Percentiles rank a stretch among this genome's conserved stretches.
These are phyloP conservation scores for Heterotis niloticus DNA, from an alignment of 2,113 vertebrate species.

Conservation along the genomic window DNA sequence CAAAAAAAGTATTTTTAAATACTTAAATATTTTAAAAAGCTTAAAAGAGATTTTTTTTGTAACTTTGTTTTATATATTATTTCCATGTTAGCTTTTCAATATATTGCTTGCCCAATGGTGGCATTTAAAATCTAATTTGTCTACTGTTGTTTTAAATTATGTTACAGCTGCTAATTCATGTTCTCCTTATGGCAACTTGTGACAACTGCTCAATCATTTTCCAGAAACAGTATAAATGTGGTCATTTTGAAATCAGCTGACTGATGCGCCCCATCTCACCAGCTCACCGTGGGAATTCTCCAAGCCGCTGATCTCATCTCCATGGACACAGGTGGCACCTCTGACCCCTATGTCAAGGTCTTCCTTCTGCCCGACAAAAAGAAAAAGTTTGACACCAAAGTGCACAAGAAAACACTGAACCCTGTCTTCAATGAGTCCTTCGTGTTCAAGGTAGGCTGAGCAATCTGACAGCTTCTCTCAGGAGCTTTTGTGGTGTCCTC, in stretches of 20 bases:
- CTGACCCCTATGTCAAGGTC: conserved; percentile 93
- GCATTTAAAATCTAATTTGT: too few species aligned
- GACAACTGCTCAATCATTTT: too few species aligned
- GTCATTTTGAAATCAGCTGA: background rate
- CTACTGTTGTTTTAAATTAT: too few species aligned
- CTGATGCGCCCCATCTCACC: conserved; percentile 20
- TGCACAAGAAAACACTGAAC: conserved; percentile 95
- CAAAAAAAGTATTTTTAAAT: too few species aligned
- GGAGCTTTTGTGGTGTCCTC: background rate
- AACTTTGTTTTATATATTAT: too few species aligned
- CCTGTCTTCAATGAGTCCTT: conserved; percentile 95
- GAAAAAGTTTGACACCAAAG: conserved; percentile 95
- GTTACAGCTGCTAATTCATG: too few species aligned
- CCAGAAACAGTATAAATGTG: background rate
- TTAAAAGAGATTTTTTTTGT: too few species aligned
- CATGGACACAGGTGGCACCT: conserved; percentile 92
- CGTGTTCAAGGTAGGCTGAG: conserved; percentile 79
- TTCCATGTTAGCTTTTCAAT: too few species aligned
- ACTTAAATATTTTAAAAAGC: too few species aligned
- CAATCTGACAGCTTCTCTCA: background rate
- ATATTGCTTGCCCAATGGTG: too few species aligned
- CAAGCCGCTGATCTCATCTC: conserved; percentile 92
- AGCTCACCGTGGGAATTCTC: conserved; percentile 91
- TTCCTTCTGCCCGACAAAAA: conserved; percentile 96
- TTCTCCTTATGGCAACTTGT: too few species aligned